Evolutionary conservation across 2,888 invertebrate species (phyloP).

Genomic region (Heliothis peltigera): DNA sequence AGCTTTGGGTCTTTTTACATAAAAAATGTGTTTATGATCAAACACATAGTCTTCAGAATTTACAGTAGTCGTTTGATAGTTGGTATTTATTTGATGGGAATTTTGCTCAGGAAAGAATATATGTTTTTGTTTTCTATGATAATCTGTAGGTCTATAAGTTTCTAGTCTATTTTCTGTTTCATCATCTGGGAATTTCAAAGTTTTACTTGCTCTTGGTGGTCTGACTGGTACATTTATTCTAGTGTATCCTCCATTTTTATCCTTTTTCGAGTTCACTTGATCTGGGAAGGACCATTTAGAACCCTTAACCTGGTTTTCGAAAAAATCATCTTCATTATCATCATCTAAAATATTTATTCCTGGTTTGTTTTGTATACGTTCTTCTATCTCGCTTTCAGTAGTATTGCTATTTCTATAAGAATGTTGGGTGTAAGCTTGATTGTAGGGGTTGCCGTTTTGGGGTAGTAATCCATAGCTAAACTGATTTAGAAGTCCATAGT

Average conservation of each 20-base stretch:
- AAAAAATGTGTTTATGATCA: conserved; percentile 66
- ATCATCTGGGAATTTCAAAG: conserved; percentile 70
- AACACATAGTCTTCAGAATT: conserved; percentile 65
- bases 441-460: conserved; percentile 52
- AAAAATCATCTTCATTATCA: conserved; percentile 43
- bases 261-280: conserved; percentile 44
- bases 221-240: conserved; percentile 21
- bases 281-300: conserved; percentile 78
- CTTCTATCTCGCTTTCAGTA: conserved; percentile 69
- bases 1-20: conserved; percentile 58
- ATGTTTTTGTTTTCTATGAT: conserved; percentile 60
- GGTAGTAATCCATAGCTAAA: conserved; percentile 47
- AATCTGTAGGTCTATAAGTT: conserved; percentile 31
- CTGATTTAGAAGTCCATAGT: conserved; percentile 46
- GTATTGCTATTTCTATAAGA: conserved; percentile 59
- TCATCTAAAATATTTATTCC: conserved; percentile 41
- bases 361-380: conserved; percentile 80
- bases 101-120: conserved; percentile 59
- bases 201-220: conserved; percentile 54
- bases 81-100: conserved; percentile 24
- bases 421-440: conserved; percentile 63
- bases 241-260: conserved; percentile 39
- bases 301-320: conserved; percentile 51
- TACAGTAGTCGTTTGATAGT: conserved; percentile 46
- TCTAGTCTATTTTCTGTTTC: conserved; percentile 27